Conservation (phyloP, 2,113 vertebrate species). For the Xenopus laevis region DNA sequence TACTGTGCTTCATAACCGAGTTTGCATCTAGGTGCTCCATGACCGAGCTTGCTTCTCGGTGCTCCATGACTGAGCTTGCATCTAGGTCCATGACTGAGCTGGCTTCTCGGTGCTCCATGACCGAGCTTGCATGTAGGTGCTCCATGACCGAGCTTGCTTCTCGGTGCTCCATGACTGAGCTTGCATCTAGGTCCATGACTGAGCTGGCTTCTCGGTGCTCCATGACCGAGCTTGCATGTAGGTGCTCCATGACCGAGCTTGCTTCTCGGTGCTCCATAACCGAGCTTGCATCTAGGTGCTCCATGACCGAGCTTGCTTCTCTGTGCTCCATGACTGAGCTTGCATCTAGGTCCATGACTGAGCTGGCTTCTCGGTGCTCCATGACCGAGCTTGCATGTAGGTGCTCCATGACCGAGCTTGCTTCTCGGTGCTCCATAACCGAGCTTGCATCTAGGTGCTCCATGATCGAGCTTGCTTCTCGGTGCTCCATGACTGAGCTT, state of each 20-base stretch:
- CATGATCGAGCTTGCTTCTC: conserved; percentile 45
- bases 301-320: conserved; percentile 43
- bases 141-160: conserved; percentile 43
- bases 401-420: conserved; percentile 41
- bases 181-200: too few species aligned
- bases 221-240: conserved; percentile 24
- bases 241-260: conserved; percentile 40
- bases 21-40: too few species aligned
- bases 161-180: too few species aligned
- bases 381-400: conserved; percentile 45
- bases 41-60: too few species aligned
- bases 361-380: conserved; percentile 44
- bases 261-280: too few species aligned
- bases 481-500: conserved; percentile 43
- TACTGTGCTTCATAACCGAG: too few species aligned
- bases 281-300: conserved; percentile 47
- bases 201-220: not conserved
- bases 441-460: conserved; percentile 30
- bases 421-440: not conserved
- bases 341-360: conserved; percentile 23
- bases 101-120: conserved; percentile 7
- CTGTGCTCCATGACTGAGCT: conserved; percentile 25
- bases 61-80: too few species aligned
- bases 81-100: too few species aligned
- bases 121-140: not conserved